Evolutionary conservation across 2,888 invertebrate species (phyloP).

Genomic region (Leuctra nigra): DNA sequence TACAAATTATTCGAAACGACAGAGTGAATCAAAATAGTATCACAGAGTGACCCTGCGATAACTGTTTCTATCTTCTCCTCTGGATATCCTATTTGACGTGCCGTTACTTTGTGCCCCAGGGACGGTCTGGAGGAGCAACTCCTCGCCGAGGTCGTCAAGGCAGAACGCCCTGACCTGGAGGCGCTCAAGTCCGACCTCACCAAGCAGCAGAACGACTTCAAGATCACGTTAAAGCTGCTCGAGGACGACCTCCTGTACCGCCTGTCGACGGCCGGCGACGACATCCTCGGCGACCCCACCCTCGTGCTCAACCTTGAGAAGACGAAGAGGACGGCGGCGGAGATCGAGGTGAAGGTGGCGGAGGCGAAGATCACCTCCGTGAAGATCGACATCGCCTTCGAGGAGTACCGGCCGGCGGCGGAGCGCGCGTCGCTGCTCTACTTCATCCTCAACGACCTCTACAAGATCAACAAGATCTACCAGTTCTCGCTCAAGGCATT

Average conservation of each 20-base stretch:
- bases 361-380: slow-evolving; percentile 81
- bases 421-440: slow-evolving; percentile 82
- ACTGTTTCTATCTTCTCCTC: not conserved
- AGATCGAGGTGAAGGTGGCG: slow-evolving; percentile 78
- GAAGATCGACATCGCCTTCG: slow-evolving; percentile 86
- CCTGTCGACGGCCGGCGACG: slow-evolving; percentile 83
- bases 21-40: too few species aligned
- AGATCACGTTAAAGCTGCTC: slow-evolving; percentile 83
- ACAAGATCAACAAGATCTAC: slow-evolving; percentile 91
- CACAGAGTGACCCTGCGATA: too few species aligned
- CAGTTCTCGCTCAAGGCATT: slow-evolving; percentile 94
- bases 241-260: slow-evolving; percentile 86
- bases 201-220: slow-evolving; percentile 90
- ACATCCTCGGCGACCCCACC: slow-evolving; percentile 84
- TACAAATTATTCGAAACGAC: too few species aligned
- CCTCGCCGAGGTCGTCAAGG: slow-evolving; percentile 87
- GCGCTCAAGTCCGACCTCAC: slow-evolving; percentile 72
- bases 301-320: slow-evolving; percentile 88
- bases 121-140: slow-evolving; percentile 92
- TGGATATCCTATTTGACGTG: too few species aligned
- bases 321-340: slow-evolving; percentile 87
- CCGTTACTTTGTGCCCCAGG: too few species aligned
- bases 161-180: slow-evolving; percentile 88
- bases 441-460: slow-evolving; percentile 86
- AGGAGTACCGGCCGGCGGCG: slow-evolving; percentile 81